Conservation (phyloP, 2,888 invertebrate genomes). For the Erpobdella octoculata region DNA sequence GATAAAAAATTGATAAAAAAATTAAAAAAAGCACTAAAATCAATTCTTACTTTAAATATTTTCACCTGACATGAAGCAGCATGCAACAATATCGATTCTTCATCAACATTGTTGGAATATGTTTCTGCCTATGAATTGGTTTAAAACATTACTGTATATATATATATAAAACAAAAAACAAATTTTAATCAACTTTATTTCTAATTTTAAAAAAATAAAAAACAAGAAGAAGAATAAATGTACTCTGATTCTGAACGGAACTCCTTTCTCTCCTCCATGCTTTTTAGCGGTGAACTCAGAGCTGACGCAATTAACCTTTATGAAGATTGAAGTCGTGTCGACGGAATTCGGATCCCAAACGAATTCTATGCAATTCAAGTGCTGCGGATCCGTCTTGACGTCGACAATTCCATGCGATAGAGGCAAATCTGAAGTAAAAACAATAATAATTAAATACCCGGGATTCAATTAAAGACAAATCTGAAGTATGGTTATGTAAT, state of each 20-base stretch:
- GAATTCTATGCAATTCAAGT: conserved; percentile 75
- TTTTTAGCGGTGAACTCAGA: conserved; percentile 96
- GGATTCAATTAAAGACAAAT: too few species aligned
- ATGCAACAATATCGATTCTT: conserved; percentile 60
- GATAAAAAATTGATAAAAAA: neutral
- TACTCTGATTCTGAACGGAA: conserved; percentile 88
- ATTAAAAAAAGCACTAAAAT: neutral
- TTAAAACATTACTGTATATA: neutral
- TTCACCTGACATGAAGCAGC: conserved; percentile 93
- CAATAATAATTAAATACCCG: neutral
- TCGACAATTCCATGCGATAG: conserved; percentile 83
- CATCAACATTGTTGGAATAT: conserved; percentile 8
- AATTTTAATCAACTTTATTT: neutral
- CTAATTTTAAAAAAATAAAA: neutral
- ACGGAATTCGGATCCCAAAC: conserved; percentile 60
- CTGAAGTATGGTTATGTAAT: too few species aligned
- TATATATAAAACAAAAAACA: neutral
- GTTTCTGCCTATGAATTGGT: neutral
- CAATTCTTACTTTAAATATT: conserved; percentile 59
- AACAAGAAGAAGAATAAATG: neutral
- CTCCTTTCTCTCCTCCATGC: conserved; percentile 95
- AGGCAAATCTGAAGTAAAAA: conserved; percentile 66
- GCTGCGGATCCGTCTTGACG: conserved; percentile 64
- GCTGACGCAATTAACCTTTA: conserved; percentile 70
- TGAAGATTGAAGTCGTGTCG: conserved; percentile 6